Evolutionary conservation across 1,140 invertebrate species (phyloP), one percentile per base, ranked within the genome.

Genomic region (Theocolax elegans): DNA sequence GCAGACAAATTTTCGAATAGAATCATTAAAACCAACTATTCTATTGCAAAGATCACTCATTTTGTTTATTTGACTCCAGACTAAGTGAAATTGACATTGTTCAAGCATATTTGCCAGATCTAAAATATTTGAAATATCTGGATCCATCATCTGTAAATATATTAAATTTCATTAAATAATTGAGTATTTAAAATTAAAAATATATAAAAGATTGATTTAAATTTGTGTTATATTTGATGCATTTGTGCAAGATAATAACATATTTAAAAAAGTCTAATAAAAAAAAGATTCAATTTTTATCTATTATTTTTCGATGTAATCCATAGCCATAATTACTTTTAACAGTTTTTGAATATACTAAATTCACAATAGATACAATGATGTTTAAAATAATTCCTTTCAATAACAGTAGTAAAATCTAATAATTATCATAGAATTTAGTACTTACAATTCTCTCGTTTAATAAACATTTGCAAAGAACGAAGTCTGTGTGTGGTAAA

Each of bases 1-100:
- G 73, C 97, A 99, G 13, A 99, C 94, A 88, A 98, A 99, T 83
- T 98, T 98, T 53, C 97, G 88, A 69, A 99, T 95, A 0, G 96
- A 97, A 87, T 99, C 97, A 75, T 94, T 93, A 86, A 99, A 99
- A 27, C 97, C 97, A 73, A 88, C 88, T 68, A 99, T 94, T 76
- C 89, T 89, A 63, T 89, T 89, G 73, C 91, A 92, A 40, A 94
- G 81, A 65, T 91, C 91, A 0, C 91, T 89, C 85, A 93, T 91
- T 15, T 90, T 88, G 56, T 90, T 87, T 40, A 94, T 89, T 72
- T 90, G 85, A 31, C 90, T 89, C 97, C 97, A 99, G 83, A 98
- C 97, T 65, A 92, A 85, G 75, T 93, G 91, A 82, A 99, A 98
- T 75, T 97, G 93, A 81, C 97, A 97, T 60, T 94, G 93, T 85